Base-by-base conservation (phyloP, 2,113 vertebrate species). In the Chinchilla lanigera region DNA sequence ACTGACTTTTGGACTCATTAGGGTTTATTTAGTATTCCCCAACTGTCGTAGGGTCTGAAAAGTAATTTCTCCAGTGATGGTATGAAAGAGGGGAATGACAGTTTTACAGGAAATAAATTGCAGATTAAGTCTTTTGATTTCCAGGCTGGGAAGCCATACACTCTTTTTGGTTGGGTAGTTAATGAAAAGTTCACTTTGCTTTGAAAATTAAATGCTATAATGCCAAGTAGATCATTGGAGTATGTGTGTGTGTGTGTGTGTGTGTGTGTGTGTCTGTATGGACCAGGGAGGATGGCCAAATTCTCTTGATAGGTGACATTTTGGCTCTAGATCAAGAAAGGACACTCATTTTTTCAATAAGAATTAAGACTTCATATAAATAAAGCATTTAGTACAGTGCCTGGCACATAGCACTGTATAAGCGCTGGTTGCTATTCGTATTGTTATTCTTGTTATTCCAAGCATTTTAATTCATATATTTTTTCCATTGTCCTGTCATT, bases 1-100 rank as follows among this genome's bases (percentile, higher is more conserved):
- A 97, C 98, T 92, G 35, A 91, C 96, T 98, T 98, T 97, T 98
- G 84, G 98, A 98, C 88, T 98, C 96, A 98, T 98, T 98, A 97
- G 81, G 89, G 58, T 67, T 89, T 95, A 89, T 82, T 98, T 98
- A 96, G 83, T 96, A 98, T 98, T 97, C 97, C 58, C 78, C 89
- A 96, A 95, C 96, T 96, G 80, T 95, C 96, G 52, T 47, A 95
- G 84, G 91, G 61, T 97, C 96, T 97, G 97, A 98, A 98, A 98
- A 98, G 86, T 94, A 98, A 96, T 98, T 98, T 98, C 92, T 98
- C 60, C 96, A 86, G 75, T 9, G 60, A 86, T 82, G 41, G 5
- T 89, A 95, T 95, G 95, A 96, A 35, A 93, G 67, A 65, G 93
- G 73, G 92, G 56, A 96, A 93, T 98, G 97, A 86, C 56, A 96